These are phyloP conservation scores for Holocentrus rufus DNA, from an alignment of 2,797 vertebrate species.

Conservation along the genomic window DNA sequence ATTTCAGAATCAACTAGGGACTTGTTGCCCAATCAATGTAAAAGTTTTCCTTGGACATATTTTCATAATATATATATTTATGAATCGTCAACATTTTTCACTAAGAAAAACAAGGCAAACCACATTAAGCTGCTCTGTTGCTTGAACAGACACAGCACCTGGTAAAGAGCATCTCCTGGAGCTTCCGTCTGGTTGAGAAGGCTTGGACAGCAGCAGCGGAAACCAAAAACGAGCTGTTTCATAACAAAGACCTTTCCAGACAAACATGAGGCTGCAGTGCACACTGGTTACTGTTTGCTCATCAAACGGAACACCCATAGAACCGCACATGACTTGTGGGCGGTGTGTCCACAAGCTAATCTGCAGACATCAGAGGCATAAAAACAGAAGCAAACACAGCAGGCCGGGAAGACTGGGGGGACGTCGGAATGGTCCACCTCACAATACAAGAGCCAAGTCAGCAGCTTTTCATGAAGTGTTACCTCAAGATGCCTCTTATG, in stretches of 20 bases:
- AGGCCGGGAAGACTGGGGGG: slow-evolving; percentile 18
- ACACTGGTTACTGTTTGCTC: slow-evolving; percentile 53
- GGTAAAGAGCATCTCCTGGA: not conserved
- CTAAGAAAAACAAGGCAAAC: not conserved
- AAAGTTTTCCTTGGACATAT: no score
- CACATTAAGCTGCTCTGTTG: not conserved
- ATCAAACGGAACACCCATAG: slow-evolving; percentile 30
- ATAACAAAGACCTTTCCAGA: slow-evolving; percentile 30
- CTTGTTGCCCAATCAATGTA: no score
- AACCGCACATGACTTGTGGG: slow-evolving; percentile 35
- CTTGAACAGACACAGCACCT: not conserved
- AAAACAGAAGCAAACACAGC: slow-evolving; percentile 60
- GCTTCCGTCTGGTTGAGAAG: not conserved
- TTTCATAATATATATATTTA: no score
- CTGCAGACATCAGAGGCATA: slow-evolving; percentile 44
- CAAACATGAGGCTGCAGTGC: slow-evolving; percentile 6
- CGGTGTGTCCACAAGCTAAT: slow-evolving; percentile 59
- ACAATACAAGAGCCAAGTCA: slow-evolving; percentile 15
- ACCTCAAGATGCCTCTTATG: slow-evolving; percentile 2
- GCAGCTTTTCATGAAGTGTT: slow-evolving; percentile 1
- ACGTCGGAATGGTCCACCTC: slow-evolving; percentile 29
- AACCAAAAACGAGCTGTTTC: slow-evolving; percentile 7
- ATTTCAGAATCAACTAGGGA: no score
- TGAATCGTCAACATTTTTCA: not conserved
- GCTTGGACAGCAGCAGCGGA: not conserved